Base-by-base conservation (phyloP, 2,888 invertebrate genomes). In the Galeopsomyia nigrocyanea region DNA sequence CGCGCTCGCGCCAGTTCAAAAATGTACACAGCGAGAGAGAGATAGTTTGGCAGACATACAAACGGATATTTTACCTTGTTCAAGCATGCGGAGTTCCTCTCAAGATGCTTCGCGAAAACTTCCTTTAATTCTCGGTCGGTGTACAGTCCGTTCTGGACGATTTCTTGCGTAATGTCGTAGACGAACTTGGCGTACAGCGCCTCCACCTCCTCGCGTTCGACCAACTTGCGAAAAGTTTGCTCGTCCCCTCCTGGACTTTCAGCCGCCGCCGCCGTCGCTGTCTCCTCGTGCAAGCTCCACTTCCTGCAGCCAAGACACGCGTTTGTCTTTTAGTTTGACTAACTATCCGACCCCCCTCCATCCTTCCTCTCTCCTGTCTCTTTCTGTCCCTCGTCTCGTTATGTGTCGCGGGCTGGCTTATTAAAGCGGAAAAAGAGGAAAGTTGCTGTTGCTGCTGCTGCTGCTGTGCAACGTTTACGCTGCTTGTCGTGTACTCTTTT, bases 101-200 rank as follows among this genome's bases (percentile, higher is more conserved):
- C 84, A 0, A 90, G 80, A 78, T 90, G 90, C 68, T 86, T 87
- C 58, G 87, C 85, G 75, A 90, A 89, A 2, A 90, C 87, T 64
- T 82, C 82, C 76, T 87, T 85, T 71, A 91, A 85, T 75, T 89
- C 89, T 62, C 86, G 84, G 77, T 89, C 89, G 1, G 87, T 88
- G 77, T 89, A 90, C 26, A 88, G 82, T 67, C 88, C 88, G 79
- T 88, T 87, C 49, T 85, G 80, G 58, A 90, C 87, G 73, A 90
- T 89, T 77, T 90, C 90, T 78, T 88, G 88, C 0, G 90, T 90
- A 50, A 91, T 89, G 22, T 87, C 86, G 61, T 87, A 86, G 1
- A 87, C 78, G 74, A 88, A 88, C 71, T 85, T 85, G 0, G 86
- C 80, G 65, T 88, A 88, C 51, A 82, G 80, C 9, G 80, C 79